These are phyloP conservation scores for Ciconia boyciana DNA, from an alignment of 2,113 vertebrate genomes.

Conservation along the genomic window DNA sequence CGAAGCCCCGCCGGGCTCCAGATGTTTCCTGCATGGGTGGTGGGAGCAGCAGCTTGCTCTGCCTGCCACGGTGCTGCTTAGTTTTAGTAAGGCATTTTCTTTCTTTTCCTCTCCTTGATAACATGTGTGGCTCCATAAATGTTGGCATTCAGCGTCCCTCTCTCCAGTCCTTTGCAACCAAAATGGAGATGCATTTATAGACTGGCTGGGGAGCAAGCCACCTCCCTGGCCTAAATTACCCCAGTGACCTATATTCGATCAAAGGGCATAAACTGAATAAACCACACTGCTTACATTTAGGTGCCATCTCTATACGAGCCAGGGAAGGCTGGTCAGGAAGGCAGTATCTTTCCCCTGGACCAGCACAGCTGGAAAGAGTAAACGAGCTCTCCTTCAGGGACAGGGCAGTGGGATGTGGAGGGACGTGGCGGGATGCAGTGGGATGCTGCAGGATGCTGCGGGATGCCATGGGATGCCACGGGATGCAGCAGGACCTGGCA, in stretches of 20 bases:
- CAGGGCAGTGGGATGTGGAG: neutral
- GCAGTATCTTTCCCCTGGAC: neutral
- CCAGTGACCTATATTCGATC: neutral
- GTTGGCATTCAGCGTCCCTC: neutral
- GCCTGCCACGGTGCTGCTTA: neutral
- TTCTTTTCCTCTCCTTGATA: neutral
- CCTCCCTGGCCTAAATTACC: neutral
- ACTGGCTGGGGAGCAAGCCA: neutral
- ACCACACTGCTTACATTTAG: neutral
- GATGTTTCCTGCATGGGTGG: too few species aligned
- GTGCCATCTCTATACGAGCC: neutral
- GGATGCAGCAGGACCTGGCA: neutral
- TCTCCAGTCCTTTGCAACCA: neutral
- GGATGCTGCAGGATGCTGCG: neutral
- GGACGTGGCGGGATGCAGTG: fast-evolving
- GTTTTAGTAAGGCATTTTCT: neutral
- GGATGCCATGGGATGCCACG: neutral
- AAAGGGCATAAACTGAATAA: neutral
- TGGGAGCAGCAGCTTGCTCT: neutral
- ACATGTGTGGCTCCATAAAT: neutral
- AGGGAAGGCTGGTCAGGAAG: neutral
- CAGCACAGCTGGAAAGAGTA: neutral
- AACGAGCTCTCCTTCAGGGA: neutral
- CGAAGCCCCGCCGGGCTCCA: neutral
- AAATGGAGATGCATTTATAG: fast-evolving